Evolutionary conservation across 2,113 vertebrate genomes (phyloP), one percentile per base, ranked within the genome.

Genomic region (Gallinago undulata): DNA sequence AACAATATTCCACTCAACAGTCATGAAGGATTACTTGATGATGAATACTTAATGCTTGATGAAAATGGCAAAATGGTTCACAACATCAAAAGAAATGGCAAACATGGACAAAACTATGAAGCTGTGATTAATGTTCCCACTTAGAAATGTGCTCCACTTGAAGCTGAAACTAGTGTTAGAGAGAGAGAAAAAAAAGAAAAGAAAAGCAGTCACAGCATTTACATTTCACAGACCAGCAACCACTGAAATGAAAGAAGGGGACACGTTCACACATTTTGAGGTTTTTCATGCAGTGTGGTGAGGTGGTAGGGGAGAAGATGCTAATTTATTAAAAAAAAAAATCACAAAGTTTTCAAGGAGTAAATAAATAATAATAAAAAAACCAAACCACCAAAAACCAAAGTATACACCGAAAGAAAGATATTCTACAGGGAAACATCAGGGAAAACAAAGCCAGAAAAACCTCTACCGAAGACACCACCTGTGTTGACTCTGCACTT

Each of bases 401-500:
- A 7, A 97, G 73, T 92, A 93, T 91, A 84, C 79, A 97, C 97
- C 39, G 68, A 97, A 96, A 96, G 89, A 92, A 92, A 88, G 64
- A 96, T 83, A 91, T 33, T 97, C 96, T 97, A 97, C 87, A 96
- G 81, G 94, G 84, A 97, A 96, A 97, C 91, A 97, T 91, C 97
- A 95, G 95, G 96, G 96, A 97, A 94, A 89, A 96, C 81, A 96
- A 97, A 97, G 93, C 68, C 81, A 96, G 89, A 96, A 97, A 98
- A 98, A 98, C 96, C 97, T 98, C 97, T 97, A 86, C 97, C 33
- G 96, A 97, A 97, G 97, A 98, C 99, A 99, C 99, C 99, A 99
- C 99, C 99, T 99, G 99, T 98, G 99, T 98, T 98, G 99, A 97
- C 96, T 99, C 99, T 98, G 99, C 98, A 98, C 99, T 98, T 97